Evolutionary conservation across 2,888 invertebrate species (phyloP).

Genomic region (Drosophila hamatofila): DNA sequence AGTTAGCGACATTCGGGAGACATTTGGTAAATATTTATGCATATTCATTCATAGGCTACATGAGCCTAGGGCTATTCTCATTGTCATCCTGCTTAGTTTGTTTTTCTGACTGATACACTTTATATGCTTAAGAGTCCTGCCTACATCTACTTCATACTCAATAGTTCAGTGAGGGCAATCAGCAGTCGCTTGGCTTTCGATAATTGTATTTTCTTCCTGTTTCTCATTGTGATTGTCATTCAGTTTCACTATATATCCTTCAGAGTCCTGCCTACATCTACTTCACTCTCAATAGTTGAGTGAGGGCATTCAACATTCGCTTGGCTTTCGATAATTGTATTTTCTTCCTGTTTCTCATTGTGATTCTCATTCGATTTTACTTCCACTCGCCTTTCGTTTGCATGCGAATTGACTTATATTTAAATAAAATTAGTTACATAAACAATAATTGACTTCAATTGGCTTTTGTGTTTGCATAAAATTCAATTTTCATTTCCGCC

Average conservation of each 20-base stretch:
- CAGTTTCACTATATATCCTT: background rate
- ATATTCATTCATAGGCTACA: slow-evolving; percentile 31
- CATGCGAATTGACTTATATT: slow-evolving; percentile 67
- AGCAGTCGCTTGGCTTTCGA: background rate
- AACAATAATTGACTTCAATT: slow-evolving; percentile 82
- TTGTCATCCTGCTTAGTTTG: background rate
- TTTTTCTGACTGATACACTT: too few species aligned
- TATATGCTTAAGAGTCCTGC: too few species aligned
- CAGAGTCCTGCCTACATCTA: too few species aligned
- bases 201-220: slow-evolving; percentile 7
- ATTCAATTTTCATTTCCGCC: slow-evolving; percentile 76
- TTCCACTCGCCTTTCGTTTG: slow-evolving; percentile 10
- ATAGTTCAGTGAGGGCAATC: slow-evolving; percentile 8
- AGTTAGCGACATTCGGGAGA: slow-evolving; percentile 32
- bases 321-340: background rate
- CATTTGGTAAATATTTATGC: slow-evolving; percentile 48
- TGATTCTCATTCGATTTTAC: slow-evolving; percentile 5
- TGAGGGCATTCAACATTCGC: slow-evolving; percentile 17
- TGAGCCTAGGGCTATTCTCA: background rate
- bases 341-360: slow-evolving; percentile 6
- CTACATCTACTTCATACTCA: background rate
- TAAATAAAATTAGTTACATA: slow-evolving; percentile 80
- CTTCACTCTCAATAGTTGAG: background rate
- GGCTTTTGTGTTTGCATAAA: slow-evolving; percentile 78
- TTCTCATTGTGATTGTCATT: slow-evolving; percentile 4